These are phyloP conservation scores for Luffia ferchaultella DNA, from an alignment of 2,888 invertebrate species.

Conservation along the genomic window DNA sequence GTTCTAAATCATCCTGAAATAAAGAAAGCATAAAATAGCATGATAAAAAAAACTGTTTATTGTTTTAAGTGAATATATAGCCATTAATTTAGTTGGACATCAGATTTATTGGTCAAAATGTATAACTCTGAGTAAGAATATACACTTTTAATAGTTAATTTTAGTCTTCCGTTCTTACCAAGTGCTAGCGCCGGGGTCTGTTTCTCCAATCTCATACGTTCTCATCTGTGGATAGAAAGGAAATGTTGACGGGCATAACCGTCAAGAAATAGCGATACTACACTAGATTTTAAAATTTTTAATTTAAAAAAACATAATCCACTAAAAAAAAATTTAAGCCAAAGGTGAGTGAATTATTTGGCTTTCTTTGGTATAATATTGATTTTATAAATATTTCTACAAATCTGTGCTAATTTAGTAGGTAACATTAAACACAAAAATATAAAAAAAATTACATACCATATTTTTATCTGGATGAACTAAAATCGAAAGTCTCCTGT, in stretches of 20 bases:
- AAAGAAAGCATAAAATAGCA: too few relatives aligned
- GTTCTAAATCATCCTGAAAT: slow-evolving; percentile 87
- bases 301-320: background rate
- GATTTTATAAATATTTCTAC: slow-evolving; percentile 5
- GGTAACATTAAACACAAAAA: slow-evolving; percentile 5
- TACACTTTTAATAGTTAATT: background rate
- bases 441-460: slow-evolving; percentile 27
- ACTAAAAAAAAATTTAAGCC: background rate
- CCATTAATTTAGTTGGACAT: too few relatives aligned
- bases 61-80: too few relatives aligned
- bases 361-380: background rate
- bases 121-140: too few relatives aligned
- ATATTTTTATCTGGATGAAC: slow-evolving; percentile 99
- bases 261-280: slow-evolving; percentile 22
- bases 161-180: slow-evolving; percentile 40
- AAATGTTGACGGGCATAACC: slow-evolving; percentile 62
- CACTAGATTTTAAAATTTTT: background rate
- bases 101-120: too few relatives aligned
- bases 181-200: slow-evolving; percentile 25
- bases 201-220: slow-evolving; percentile 19
- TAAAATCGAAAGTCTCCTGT: slow-evolving; percentile 93
- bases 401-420: slow-evolving; percentile 9
- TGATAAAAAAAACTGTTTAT: too few relatives aligned
- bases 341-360: background rate
- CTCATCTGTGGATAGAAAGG: slow-evolving; percentile 60